Conservation (phyloP, 2,797 vertebrate genomes). For the Novumbra hubbsi region DNA sequence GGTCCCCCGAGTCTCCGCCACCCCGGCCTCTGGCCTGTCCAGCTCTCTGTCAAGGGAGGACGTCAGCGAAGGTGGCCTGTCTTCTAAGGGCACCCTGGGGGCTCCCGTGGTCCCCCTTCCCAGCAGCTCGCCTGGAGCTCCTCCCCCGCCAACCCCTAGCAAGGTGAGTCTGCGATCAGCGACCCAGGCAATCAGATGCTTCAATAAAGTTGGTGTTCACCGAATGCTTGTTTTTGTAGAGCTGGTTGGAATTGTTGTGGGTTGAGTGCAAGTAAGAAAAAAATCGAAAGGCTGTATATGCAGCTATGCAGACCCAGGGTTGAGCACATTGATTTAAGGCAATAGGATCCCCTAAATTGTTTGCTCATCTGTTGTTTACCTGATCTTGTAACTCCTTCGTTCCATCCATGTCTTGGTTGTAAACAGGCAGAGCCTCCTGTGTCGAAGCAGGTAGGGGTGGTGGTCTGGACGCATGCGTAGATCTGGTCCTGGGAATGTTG, state of each 20-base stretch:
- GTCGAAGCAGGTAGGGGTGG: constrained; percentile 67
- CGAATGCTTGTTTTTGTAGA: background rate
- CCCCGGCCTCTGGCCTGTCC: constrained; percentile 70
- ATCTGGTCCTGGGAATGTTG: constrained; percentile 36
- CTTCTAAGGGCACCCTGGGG: constrained; percentile 83
- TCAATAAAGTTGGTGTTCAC: background rate
- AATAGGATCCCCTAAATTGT: background rate
- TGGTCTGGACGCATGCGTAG: constrained; percentile 43
- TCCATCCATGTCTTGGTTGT: constrained; percentile 46
- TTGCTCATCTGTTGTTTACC: constrained; percentile 2
- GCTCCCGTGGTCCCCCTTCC: constrained; percentile 85
- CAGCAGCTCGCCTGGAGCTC: constrained; percentile 59
- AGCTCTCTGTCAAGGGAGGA: constrained; percentile 82
- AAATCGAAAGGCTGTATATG: background rate
- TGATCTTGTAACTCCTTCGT: constrained; percentile 18
- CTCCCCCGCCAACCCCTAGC: constrained; percentile 71
- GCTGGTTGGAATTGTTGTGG: background rate
- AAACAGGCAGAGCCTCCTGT: constrained; percentile 60
- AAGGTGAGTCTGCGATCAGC: constrained; percentile 77
- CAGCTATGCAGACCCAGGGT: background rate
- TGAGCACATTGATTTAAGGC: background rate
- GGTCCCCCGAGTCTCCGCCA: constrained; percentile 72
- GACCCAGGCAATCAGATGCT: background rate
- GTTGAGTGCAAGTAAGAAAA: background rate
- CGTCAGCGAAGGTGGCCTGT: constrained; percentile 82